Conservation (phyloP, 2,113 vertebrate genomes). For the Ictalurus furcatus region DNA sequence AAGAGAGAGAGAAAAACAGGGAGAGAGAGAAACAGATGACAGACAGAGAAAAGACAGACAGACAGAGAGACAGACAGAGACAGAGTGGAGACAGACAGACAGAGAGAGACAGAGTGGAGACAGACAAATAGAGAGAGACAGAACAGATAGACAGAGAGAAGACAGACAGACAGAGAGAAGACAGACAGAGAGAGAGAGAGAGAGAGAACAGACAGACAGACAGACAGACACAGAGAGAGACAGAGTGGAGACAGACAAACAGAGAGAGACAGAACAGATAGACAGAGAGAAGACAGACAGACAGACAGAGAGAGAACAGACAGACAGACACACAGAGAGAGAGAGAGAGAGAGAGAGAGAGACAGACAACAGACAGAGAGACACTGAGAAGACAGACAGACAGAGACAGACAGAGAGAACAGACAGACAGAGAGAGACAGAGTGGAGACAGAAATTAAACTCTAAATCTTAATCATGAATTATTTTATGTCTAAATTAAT, state of each 20-base stretch:
- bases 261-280: neutral
- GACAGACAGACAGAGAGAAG: neutral
- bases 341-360: no score
- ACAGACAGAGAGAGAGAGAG: neutral
- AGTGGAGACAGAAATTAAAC: neutral
- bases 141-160: no score
- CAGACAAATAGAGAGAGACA: neutral
- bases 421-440: neutral
- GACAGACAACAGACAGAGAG: no score
- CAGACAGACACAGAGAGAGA: neutral
- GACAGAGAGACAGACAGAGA: neutral
- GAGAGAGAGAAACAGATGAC: neutral
- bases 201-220: neutral
- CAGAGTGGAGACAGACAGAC: neutral
- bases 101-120: constrained; percentile 20
- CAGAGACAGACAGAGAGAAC: neutral
- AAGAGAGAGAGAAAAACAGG: constrained; percentile 22
- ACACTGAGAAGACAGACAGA: no score
- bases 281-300: neutral
- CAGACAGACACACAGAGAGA: no score
- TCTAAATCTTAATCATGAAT: neutral
- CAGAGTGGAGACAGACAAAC: neutral
- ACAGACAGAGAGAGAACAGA: neutral
- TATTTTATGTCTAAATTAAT: neutral
- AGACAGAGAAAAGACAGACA: neutral